Evolutionary conservation across 2,113 vertebrate genomes (phyloP).

Genomic region (Terrapene triunguis): DNA sequence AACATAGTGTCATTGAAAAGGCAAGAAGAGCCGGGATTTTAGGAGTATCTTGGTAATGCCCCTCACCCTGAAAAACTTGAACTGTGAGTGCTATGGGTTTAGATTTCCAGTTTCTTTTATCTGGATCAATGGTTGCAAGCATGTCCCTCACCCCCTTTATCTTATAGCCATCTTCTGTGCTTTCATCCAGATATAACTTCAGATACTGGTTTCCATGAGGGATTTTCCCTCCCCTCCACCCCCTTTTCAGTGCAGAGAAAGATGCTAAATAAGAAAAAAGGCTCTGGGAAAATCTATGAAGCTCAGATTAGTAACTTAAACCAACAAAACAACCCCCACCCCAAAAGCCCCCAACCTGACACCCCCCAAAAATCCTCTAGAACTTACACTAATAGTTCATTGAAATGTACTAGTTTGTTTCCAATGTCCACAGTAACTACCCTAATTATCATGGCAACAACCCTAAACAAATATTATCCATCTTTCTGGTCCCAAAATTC

Average conservation of each 20-base stretch:
- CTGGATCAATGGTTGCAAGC: not conserved
- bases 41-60: rapidly evolving
- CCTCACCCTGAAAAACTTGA: not conserved
- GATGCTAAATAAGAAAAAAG: slow-evolving; percentile 19
- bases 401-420: slow-evolving; percentile 40
- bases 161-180: not conserved
- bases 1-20: not conserved
- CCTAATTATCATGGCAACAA: slow-evolving; percentile 49
- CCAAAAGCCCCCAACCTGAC: not conserved
- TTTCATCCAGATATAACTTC: slow-evolving; percentile 45
- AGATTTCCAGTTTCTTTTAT: slow-evolving; percentile 31
- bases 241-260: not conserved
- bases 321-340: not conserved
- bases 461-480: slow-evolving; percentile 46
- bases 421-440: slow-evolving; percentile 50
- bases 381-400: slow-evolving; percentile 7
- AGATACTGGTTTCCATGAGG: slow-evolving; percentile 36
- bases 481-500: slow-evolving; percentile 5
- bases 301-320: not conserved
- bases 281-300: slow-evolving; percentile 36
- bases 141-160: not conserved
- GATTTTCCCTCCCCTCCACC: not conserved
- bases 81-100: not conserved
- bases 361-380: not conserved
- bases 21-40: not conserved